Base-by-base conservation (phyloP, 2,113 vertebrate genomes). In the Plectropomus leopardus region DNA sequence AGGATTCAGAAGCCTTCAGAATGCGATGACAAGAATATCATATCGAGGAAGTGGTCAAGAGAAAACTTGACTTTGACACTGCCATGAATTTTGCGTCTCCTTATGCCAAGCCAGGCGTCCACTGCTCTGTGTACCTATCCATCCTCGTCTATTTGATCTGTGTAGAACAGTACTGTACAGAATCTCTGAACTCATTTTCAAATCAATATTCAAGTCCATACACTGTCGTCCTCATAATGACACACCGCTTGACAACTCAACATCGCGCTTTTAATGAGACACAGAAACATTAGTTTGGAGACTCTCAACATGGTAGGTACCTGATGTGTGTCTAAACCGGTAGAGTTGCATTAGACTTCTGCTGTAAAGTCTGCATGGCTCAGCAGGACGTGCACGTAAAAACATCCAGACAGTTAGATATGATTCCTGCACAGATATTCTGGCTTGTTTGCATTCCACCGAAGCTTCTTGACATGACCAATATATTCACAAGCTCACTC, bases 221-320 rank as follows among this genome's bases (percentile, higher is more conserved):
- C 42, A 72, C 60, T 51, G 36, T 17, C 13, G 7, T 32, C 70
- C n/a, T 60, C 1, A 67, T 65, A 76, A 69, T 72, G 0, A 74
- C 6, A 48, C 70, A 61, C 36, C 7, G 47, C 51, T 59, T 28
- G 3, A 48, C 55, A 76, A n/a, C 32, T 60, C 45, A 21, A 57
- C 48, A 60, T 53, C 23, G 3, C 16, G 24, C 48, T 80, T 72
- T 70, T 70, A 83, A 83, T 80, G 72, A 80, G 58, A 75, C 26
- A 45, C 32, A 36, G 60, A 57, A 54, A 68, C 30, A 60, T 23
- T 40, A 32, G 53, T 42, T 71, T 64, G 26, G 53, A 73, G 66
- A 69, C 48, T 55, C 53, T 60, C 30, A 7, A 72, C 78, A 69
- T 53, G 66, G 36, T 54, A 48, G 76, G n/a, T 55, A 70, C 36